Conservation (phyloP, 2,888 invertebrate genomes). For the Dichetophora obliterata region DNA sequence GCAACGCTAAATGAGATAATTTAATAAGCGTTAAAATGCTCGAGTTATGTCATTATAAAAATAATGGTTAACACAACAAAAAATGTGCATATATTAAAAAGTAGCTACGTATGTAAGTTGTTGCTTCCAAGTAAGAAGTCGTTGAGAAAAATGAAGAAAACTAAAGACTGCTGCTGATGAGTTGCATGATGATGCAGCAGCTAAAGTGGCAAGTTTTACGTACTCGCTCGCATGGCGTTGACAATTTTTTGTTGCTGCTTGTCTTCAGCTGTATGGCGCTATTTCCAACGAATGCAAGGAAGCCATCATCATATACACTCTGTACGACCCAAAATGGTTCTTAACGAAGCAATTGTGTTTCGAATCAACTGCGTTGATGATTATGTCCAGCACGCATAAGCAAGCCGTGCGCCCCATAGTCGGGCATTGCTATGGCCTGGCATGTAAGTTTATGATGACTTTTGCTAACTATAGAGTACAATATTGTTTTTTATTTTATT, state of each 20-base stretch:
- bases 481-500: background rate
- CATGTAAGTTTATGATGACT: conserved; percentile 24
- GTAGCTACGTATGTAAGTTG: background rate
- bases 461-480: conserved; percentile 20
- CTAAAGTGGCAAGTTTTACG: too few relatives aligned
- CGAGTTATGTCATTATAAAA: conserved; percentile 68
- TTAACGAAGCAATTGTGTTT: conserved; percentile 56
- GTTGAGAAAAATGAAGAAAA: background rate
- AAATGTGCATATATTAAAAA: conserved; percentile 18
- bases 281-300: background rate
- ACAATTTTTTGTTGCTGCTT: conserved; percentile 11
- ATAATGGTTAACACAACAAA: conserved; percentile 36
- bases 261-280: background rate
- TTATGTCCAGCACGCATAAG: conserved; percentile 42
- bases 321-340: conserved; percentile 58
- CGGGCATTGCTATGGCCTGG: background rate
- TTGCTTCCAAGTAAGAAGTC: background rate
- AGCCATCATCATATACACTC: too few relatives aligned
- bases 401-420: conserved; percentile 29
- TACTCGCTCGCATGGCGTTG: conserved; percentile 1
- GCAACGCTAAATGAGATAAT: conserved; percentile 65
- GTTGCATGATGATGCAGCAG: too few relatives aligned
- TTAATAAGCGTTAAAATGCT: conserved; percentile 69
- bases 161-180: too few relatives aligned
- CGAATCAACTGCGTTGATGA: conserved; percentile 37